These are phyloP conservation scores for Formica aserva DNA, from an alignment of 2,888 invertebrate species.

Conservation along the genomic window DNA sequence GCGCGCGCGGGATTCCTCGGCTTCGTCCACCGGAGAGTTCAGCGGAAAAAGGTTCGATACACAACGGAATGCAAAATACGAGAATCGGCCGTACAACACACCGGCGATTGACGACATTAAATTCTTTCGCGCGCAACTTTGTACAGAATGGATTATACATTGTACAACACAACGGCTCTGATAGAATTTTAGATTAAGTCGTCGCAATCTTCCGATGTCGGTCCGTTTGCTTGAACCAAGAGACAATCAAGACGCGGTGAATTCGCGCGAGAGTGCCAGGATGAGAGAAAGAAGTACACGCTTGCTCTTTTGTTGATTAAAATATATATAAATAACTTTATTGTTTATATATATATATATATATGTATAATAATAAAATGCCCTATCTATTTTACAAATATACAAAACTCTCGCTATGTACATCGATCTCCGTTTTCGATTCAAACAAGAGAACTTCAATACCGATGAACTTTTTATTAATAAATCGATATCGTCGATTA, in stretches of 20 bases:
- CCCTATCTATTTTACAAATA: constrained; percentile 83
- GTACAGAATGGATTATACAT: constrained; percentile 49
- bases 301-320: constrained; percentile 77
- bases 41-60: neutral
- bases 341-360: constrained; percentile 73
- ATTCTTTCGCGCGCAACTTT: constrained; percentile 38
- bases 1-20: constrained; percentile 17
- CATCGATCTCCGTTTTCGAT: constrained; percentile 76
- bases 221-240: neutral
- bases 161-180: constrained; percentile 62
- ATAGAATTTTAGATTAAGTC: constrained; percentile 60
- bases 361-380: constrained; percentile 77
- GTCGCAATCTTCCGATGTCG: constrained; percentile 13
- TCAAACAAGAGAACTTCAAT: constrained; percentile 75
- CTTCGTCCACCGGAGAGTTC: neutral
- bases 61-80: neutral
- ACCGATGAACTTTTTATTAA: constrained; percentile 75
- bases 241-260: constrained; percentile 21
- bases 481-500: constrained; percentile 73
- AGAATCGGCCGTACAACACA: constrained; percentile 16
- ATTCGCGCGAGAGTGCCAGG: constrained; percentile 35
- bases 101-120: constrained; percentile 53
- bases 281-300: constrained; percentile 53
- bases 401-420: constrained; percentile 82
- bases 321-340: constrained; percentile 84